phyloP scores from a whole-genome alignment of 2,113 vertebrate species.

The Capreolus pygargus region DNA sequence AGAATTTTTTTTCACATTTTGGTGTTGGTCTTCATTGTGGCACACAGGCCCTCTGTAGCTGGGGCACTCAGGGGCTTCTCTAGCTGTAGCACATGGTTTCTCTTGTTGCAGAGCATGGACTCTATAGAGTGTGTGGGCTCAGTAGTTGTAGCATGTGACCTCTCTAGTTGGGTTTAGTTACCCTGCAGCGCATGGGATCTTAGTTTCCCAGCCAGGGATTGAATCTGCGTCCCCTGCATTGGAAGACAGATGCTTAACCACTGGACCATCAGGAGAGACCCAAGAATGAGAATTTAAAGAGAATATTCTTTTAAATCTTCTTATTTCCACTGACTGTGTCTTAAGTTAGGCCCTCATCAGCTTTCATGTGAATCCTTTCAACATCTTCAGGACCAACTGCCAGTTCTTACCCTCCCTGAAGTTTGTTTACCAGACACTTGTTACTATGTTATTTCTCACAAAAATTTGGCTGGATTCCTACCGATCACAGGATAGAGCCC shows the following conservation, averaged over 20 bases:
- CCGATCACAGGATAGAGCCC: background rate
- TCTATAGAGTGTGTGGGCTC: background rate
- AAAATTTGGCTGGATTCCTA: background rate
- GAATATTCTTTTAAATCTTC: background rate
- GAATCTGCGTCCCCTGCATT: background rate
- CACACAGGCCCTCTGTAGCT: background rate
- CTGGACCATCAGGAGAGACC: background rate
- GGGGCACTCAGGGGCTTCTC: background rate
- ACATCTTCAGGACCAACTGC: background rate
- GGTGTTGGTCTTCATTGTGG: background rate
- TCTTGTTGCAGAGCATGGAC: background rate
- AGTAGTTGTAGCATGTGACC: background rate
- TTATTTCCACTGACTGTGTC: background rate
- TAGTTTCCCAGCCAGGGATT: background rate
- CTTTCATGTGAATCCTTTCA: background rate
- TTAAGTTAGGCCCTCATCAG: background rate
- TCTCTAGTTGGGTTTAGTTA: background rate
- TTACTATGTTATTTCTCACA: background rate
- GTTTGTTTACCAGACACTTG: background rate
- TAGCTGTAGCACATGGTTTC: background rate
- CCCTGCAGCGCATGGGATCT: background rate
- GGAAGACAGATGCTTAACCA: background rate
- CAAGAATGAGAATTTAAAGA: background rate
- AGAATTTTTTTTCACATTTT: background rate
- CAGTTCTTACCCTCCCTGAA: background rate